Base-by-base conservation (phyloP, 2,888 invertebrate species). In the Philopedon plagiatum region DNA sequence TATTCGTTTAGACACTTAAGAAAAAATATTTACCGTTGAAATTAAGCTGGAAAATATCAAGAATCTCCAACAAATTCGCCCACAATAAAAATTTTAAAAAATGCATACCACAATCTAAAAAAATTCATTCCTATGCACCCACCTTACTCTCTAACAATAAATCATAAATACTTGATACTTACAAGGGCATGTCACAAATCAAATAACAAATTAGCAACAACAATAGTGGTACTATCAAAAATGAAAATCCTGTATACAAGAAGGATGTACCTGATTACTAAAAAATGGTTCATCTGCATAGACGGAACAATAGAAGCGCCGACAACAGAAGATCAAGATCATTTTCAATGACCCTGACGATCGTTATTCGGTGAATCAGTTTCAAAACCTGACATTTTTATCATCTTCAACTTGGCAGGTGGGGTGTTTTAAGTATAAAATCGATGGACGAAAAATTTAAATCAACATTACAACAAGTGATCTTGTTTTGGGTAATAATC, bases 391-490 rank as follows among this genome's bases (percentile, higher is more conserved):
- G 69, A 75, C 75, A 72, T 75, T 74, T 66, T 54, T 46, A 46
- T 56, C 60, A 49, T 63, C 41, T 61, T 26, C 4, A 7, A 39
- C n/a, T 34, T 5, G 23, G 26, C 63, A 69, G 57, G 69, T 69
- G 63, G 69, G 69, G 69, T 63, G 18, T n/a, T 54, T 9, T 69
- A 34, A 19, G 67, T 80, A 80, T 80, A 80, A 77, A 78, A 73
- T 73, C 54, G 69, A 57, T 34, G 69, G 54, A 66, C 58, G 57
- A 69, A 76, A 74, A 76, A 75, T 71, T 62, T 65, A 56, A 74
- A 65, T 54, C 74, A 80, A 74, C 77, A 77, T 73, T 75, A 41
- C 57, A 71, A 62, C 56, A 32, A 37, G 44, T 57, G 68, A 69
- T 71, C 73, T 76, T 66, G 57, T 69, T 74, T 70, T 65, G 71